Evolutionary conservation across 2,113 vertebrate species (phyloP), one percentile per base, ranked within the genome.

Genomic region (Odobenus rosmarus): DNA sequence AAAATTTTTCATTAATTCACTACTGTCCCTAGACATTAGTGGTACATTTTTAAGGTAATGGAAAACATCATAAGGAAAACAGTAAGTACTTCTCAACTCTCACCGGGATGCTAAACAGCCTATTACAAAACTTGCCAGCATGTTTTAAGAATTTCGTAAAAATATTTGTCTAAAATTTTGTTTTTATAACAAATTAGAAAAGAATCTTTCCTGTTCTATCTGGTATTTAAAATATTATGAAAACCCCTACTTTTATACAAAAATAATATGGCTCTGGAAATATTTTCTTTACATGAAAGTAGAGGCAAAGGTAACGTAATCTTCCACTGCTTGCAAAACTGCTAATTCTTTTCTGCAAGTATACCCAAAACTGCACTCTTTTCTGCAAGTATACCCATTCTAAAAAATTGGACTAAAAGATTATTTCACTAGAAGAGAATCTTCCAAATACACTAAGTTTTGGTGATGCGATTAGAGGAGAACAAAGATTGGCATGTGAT

Each of bases 1-100:
- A 97, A 98, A 97, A 97, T 1, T 89, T 94, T 81, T 93, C 74
- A 96, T 98, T 96, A 98, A 97, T 95, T 98, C 95, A 97, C 62
- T 61, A 82, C 57, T 88, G 33, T 81, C 94, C 95, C 97, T 97
- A 96, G 0, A 31, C 76, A 95, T 97, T 93, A 96, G 59, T 90
- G 85, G 39, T 88, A 53, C n/a, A 64, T 96, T 97, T 97, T 98
- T 95, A 93, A 98, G 76, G 88, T 81, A 98, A 97, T 1, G 0
- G 87, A 98, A 97, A 96, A 97, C 51, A 98, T 77, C 84, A 93
- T 19, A 83, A 97, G 83, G 83, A 98, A 97, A 98, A 97, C 53
- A 97, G 81, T 74, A 97, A 98, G 57, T 62, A 92, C 90, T 96
- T 98, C 49, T 76, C 64, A 95, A 96, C 93, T 59, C 84, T 96